Evolutionary conservation across 2,797 vertebrate species (phyloP).

Genomic region (Steatocranus sp.): DNA sequence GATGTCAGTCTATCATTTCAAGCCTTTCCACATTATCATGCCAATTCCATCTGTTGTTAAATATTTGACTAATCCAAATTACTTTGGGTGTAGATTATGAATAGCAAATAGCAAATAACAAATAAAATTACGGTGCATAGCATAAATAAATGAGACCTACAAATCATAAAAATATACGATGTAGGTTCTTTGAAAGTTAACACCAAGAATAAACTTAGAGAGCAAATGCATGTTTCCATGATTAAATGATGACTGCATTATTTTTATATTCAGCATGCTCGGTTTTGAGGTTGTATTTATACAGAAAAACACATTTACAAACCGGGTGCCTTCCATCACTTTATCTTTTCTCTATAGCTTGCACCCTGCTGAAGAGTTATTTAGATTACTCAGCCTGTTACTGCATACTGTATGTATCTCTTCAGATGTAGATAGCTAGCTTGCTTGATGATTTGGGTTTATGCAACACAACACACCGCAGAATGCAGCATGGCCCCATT

Average conservation of each 20-base stretch:
- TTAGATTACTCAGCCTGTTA: neutral
- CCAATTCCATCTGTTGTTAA: neutral
- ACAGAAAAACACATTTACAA: neutral
- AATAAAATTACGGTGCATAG: neutral
- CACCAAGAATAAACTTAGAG: neutral
- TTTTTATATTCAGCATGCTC: neutral
- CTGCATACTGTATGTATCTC: neutral
- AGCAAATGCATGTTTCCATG: neutral
- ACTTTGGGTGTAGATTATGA: neutral
- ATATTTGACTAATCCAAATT: neutral
- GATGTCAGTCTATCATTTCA: neutral
- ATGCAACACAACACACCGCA: neutral
- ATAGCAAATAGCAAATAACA: neutral
- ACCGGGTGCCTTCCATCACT: neutral
- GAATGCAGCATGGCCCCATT: neutral
- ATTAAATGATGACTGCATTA: neutral
- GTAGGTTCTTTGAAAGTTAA: neutral
- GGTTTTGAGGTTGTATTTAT: neutral
- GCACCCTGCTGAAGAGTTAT: neutral
- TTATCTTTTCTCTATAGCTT: neutral
- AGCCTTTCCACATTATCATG: neutral
- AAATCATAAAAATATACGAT: neutral
- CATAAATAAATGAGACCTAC: neutral
- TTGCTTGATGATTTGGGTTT: neutral
- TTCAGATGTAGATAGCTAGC: neutral